Evolutionary conservation across 2,113 vertebrate genomes (phyloP).

Genomic region (Oreotrochilus melanogaster): DNA sequence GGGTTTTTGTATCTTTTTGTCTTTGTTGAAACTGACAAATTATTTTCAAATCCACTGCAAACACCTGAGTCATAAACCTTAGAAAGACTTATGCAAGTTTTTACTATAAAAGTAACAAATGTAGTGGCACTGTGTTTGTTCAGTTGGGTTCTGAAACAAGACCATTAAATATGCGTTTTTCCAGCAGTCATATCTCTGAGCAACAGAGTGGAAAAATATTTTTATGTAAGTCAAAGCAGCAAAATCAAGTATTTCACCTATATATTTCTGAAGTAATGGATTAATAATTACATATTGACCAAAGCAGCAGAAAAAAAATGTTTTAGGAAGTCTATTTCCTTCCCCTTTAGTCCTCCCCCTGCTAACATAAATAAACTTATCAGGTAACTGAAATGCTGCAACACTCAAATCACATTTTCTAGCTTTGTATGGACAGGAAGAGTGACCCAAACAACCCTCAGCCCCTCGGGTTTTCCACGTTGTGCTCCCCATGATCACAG

Average conservation of each 20-base stretch:
- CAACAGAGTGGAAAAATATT: not conserved
- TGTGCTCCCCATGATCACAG: not conserved
- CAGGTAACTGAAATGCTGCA: not conserved
- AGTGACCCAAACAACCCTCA: not conserved
- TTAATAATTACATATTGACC: not conserved
- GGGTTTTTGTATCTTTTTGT: not conserved
- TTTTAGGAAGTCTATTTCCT: not conserved
- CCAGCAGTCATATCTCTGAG: not conserved
- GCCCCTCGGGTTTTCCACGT: not conserved
- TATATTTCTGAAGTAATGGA: not conserved
- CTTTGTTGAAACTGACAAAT: not conserved
- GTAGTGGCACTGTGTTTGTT: not conserved
- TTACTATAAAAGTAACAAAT: not conserved
- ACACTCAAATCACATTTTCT: not conserved
- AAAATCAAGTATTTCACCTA: not conserved
- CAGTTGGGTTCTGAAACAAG: not conserved
- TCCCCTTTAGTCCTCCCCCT: not conserved
- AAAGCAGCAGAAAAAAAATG: not conserved
- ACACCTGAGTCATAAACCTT: not conserved
- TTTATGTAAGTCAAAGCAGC: not conserved
- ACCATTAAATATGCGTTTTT: not conserved
- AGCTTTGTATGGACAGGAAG: not conserved
- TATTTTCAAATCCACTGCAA: not conserved
- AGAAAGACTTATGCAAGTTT: not conserved
- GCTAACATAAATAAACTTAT: not conserved